Base-by-base conservation (phyloP, 1,140 invertebrate genomes). In the Drosophila sp. region DNA sequence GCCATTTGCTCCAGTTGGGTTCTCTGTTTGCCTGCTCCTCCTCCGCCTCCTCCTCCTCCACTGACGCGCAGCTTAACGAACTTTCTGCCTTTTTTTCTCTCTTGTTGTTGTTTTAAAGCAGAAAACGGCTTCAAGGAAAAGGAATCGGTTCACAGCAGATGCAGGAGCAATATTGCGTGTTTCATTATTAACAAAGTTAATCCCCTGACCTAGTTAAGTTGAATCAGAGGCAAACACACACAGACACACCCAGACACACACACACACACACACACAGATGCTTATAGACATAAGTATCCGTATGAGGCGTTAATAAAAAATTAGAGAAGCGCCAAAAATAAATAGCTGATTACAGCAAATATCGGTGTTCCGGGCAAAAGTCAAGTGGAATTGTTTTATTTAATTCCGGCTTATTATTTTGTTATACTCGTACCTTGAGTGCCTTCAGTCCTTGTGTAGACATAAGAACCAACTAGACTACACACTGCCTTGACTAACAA, bases 171-270 rank as follows among this genome's bases (percentile, higher is more conserved):
- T 80, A 80, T 80, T 80, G 72, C 64, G 78, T 80, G 78, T 78
- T 80, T 80, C 72, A 80, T 80, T 80, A 80, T 78, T 80, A 78
- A 80, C 78, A 77, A 80, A 80, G 75, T 78, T 78, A 80, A 80
- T 80, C 75, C 75, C 78, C 75, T 78, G 78, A 80, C 78, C 78
- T 78, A 80, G 78, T 80, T 80, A 78, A 73, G 74, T 73, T 54
- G 58, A 55, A 63, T 69, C 76, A 68, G 27, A 58, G 33, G 64
- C 27, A 70, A 7, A 50, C 67, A 70, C 32, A 62, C 62, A 70
- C 57, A 70, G 17, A 62, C 40, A 41, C 38, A 60, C 23, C 7
- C 55, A 27, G 23, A 29, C 38, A 57, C 50, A 57, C 58, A 60
- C 40, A 41, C 65, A 33, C 57, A 44, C 29, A 55, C 33, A 17